Evolutionary conservation across 2,888 invertebrate species (phyloP).

Genomic region (Melinopterus prodromus): DNA sequence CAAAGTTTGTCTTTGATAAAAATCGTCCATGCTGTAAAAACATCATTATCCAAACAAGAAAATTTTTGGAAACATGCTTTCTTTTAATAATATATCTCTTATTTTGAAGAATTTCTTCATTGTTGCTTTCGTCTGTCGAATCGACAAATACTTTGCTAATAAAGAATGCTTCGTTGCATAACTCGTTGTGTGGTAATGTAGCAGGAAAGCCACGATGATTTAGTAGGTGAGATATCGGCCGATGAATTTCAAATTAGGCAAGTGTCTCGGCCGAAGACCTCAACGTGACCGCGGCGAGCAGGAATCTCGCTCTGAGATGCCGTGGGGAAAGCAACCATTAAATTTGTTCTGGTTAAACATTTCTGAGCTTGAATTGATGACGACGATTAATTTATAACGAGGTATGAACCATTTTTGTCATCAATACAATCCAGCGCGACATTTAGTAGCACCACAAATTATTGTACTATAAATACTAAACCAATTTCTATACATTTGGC

Average conservation of each 20-base stretch:
- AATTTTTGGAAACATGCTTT: neutral
- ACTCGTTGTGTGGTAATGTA: neutral
- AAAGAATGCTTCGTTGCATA: neutral
- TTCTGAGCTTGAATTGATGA: neutral
- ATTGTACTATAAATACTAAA: too few species aligned
- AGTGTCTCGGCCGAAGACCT: neutral
- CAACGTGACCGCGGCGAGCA: neutral
- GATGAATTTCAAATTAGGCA: constrained; percentile 4
- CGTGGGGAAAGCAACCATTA: neutral
- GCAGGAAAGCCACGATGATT: neutral
- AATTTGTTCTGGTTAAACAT: neutral
- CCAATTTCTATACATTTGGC: too few species aligned
- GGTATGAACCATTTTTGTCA: too few species aligned
- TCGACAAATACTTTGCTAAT: too few species aligned
- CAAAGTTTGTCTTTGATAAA: too few species aligned
- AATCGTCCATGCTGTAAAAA: too few species aligned
- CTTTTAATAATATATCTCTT: neutral
- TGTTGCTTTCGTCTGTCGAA: too few species aligned
- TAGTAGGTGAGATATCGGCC: constrained; percentile 4
- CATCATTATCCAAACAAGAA: neutral
- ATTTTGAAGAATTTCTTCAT: neutral
- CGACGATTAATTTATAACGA: too few species aligned
- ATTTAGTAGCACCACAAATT: too few species aligned
- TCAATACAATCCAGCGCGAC: too few species aligned
- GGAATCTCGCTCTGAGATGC: neutral